Conservation (phyloP, 2,888 invertebrate species). For the Pseudoips prasinana region DNA sequence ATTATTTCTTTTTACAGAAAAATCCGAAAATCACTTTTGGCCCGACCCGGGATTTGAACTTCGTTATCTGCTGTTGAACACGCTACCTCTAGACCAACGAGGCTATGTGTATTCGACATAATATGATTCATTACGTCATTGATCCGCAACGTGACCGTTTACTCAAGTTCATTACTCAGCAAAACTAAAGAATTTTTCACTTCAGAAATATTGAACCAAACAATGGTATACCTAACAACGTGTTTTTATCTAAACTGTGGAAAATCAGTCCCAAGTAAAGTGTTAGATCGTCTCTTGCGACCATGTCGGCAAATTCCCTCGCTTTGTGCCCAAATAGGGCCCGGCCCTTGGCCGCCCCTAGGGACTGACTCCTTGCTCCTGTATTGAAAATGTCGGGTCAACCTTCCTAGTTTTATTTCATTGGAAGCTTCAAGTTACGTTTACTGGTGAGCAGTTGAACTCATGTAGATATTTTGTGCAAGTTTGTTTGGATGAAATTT, state of each 20-base stretch:
- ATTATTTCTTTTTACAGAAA: too few species aligned
- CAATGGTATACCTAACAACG: slow-evolving; percentile 22
- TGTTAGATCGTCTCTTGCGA: slow-evolving; percentile 28
- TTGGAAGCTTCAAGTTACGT: slow-evolving; percentile 35
- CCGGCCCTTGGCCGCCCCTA: slow-evolving; percentile 27
- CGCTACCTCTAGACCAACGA: too few species aligned
- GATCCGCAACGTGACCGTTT: too few species aligned
- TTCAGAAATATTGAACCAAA: too few species aligned
- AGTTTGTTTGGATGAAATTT: slow-evolving; percentile 1
- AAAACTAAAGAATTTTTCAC: too few species aligned
- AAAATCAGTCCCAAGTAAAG: slow-evolving; percentile 29
- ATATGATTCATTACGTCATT: too few species aligned
- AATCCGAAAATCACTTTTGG: too few species aligned
- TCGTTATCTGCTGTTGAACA: too few species aligned
- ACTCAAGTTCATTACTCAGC: too few species aligned
- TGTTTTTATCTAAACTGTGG: slow-evolving; percentile 33
- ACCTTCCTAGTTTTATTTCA: slow-evolving; percentile 45
- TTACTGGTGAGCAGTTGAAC: slow-evolving; percentile 19
- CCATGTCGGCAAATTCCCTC: slow-evolving; percentile 34
- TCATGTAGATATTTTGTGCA: slow-evolving; percentile 20
- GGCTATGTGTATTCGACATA: too few species aligned
- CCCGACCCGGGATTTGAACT: too few species aligned
- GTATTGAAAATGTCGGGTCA: slow-evolving; percentile 42
- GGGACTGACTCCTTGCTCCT: slow-evolving; percentile 34
- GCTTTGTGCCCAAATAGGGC: slow-evolving; percentile 38